Percentiles rank a stretch among this genome's conserved stretches.
These are phyloP conservation scores for Delia radicum DNA, from an alignment of 1,140 invertebrate genomes.

Conservation along the genomic window DNA sequence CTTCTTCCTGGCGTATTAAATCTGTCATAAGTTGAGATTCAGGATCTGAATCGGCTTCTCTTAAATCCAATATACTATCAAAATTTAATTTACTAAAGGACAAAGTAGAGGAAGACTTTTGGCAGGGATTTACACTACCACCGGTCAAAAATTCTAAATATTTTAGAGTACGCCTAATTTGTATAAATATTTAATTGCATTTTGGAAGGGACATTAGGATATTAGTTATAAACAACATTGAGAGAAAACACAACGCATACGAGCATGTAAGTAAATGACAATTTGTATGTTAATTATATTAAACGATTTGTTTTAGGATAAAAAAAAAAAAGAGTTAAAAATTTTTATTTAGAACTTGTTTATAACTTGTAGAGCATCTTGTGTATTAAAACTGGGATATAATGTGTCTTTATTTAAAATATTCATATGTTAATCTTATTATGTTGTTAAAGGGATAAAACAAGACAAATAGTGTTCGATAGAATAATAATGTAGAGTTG, in stretches of 20 bases:
- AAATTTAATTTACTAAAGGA: conserved; percentile 24
- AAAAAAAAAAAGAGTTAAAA: not conserved
- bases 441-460: too few relatives aligned
- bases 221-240: too few relatives aligned
- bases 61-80: conserved; percentile 38
- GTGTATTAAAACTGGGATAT: too few relatives aligned
- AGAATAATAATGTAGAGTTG: too few relatives aligned
- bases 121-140: conserved; percentile 9
- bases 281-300: not conserved
- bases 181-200: not conserved
- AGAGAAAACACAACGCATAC: too few relatives aligned
- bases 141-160: conserved; percentile 33
- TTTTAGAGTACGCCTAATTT: conserved; percentile 29
- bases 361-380: not conserved
- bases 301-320: not conserved
- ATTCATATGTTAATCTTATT: too few relatives aligned
- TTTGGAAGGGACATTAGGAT: not conserved
- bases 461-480: too few relatives aligned
- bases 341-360: not conserved
- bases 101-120: not conserved
- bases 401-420: too few relatives aligned
- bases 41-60: conserved; percentile 44
- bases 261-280: too few relatives aligned
- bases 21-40: conserved; percentile 42
- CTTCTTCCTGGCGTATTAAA: conserved; percentile 62